Percentiles rank a stretch among this genome's conserved stretches.
phyloP scores from a whole-genome alignment of 37 sponge, comb jelly and placozoan species.

The Halisarca cf. caerulea region DNA sequence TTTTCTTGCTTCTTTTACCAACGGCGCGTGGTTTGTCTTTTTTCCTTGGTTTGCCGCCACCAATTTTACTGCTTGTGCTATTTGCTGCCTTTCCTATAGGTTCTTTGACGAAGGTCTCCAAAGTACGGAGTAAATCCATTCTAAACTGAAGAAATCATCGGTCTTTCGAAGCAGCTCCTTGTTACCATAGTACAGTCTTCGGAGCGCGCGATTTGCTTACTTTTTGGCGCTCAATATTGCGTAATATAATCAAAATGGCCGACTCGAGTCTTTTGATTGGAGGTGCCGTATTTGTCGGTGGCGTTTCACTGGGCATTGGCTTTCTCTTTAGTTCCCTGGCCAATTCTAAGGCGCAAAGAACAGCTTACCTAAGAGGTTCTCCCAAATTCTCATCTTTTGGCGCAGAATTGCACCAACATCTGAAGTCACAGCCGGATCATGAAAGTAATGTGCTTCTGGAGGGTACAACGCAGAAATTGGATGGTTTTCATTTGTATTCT shows the following conservation, averaged over 20 bases:
- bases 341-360: conserved; percentile 7
- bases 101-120: too few species aligned
- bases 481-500: conserved; percentile 30
- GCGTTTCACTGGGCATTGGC: conserved; percentile 38
- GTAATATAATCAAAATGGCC: conserved; percentile 10
- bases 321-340: conserved; percentile 43
- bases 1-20: too few species aligned
- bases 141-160: too few species aligned
- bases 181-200: too few species aligned
- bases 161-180: too few species aligned
- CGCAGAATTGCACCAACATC: conserved; percentile 25
- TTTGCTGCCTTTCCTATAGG: too few species aligned
- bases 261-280: neutral
- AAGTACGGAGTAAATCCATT: too few species aligned
- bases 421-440: conserved; percentile 11
- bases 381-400: conserved; percentile 48
- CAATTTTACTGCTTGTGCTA: too few species aligned
- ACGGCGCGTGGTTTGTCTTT: too few species aligned
- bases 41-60: too few species aligned
- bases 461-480: conserved; percentile 45
- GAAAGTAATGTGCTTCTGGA: conserved; percentile 53
- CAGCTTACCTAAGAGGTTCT: conserved; percentile 47
- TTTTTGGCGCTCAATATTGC: too few species aligned
- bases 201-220: too few species aligned
- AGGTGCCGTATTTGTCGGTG: conserved; percentile 34